Evolutionary conservation across 2,888 invertebrate genomes (phyloP).

Genomic region (Ophion obscuratus): DNA sequence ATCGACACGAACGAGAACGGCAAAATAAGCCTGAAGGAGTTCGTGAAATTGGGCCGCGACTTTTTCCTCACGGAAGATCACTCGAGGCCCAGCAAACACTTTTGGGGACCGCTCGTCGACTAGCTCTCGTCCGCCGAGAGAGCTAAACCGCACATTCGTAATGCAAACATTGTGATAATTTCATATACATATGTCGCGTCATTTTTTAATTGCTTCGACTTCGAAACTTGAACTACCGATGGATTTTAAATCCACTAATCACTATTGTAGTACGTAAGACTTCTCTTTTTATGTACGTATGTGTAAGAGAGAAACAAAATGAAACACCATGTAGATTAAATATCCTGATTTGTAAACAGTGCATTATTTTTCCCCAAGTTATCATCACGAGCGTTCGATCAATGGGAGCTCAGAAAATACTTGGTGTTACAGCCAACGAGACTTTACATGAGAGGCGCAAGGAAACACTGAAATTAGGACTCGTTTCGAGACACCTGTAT

Average conservation of each 20-base stretch:
- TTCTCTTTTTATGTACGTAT: slow-evolving; percentile 54
- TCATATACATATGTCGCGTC: slow-evolving; percentile 29
- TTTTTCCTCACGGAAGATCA: slow-evolving; percentile 92
- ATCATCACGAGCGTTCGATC: not conserved
- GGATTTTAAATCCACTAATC: slow-evolving; percentile 49
- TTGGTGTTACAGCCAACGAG: too few relatives aligned
- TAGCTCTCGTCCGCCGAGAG: slow-evolving; percentile 77
- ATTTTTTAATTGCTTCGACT: slow-evolving; percentile 49
- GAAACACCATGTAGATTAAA: not conserved
- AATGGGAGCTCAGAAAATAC: not conserved
- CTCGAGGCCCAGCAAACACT: slow-evolving; percentile 91
- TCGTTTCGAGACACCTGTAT: too few relatives aligned
- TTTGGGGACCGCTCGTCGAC: slow-evolving; percentile 92
- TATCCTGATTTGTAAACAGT: slow-evolving; percentile 30
- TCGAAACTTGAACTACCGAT: slow-evolving; percentile 46
- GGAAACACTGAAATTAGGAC: too few relatives aligned
- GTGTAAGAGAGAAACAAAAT: slow-evolving; percentile 24
- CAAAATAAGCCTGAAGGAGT: slow-evolving; percentile 90
- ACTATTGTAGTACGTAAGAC: slow-evolving; percentile 45
- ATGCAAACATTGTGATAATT: slow-evolving; percentile 67
- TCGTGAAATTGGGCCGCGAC: slow-evolving; percentile 92
- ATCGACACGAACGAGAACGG: slow-evolving; percentile 93
- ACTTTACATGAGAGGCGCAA: too few relatives aligned
- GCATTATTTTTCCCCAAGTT: slow-evolving; percentile 26
- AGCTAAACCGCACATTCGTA: slow-evolving; percentile 9